A percentile compares a stretch with the other conserved stretches of the same genome.
Evolutionary conservation across 2,797 vertebrate species (phyloP).

Genomic region (Prionace glauca): DNA sequence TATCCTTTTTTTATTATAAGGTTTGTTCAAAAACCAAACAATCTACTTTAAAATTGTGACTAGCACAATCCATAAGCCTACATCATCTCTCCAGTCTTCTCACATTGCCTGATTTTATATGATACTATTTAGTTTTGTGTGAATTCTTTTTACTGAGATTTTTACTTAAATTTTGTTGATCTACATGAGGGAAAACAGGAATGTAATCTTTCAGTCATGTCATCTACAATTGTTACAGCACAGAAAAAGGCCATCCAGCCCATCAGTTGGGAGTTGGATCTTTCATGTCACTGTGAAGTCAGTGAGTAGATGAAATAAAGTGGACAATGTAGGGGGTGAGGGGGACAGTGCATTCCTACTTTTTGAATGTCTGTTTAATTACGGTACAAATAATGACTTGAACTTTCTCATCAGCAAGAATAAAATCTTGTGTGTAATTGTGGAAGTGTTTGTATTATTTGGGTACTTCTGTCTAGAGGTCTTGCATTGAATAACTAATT

Average conservation of each 20-base stretch:
- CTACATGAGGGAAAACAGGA: not conserved
- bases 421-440: constrained; percentile 5
- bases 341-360: not conserved
- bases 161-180: not conserved
- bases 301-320: not conserved
- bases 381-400: not conserved
- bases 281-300: not conserved
- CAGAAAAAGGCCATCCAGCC: no score
- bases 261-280: no score
- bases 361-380: not conserved
- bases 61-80: not conserved
- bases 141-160: not conserved
- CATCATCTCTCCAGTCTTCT: not conserved
- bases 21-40: not conserved
- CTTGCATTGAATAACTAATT: not conserved
- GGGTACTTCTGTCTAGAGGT: not conserved
- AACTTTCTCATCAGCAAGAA: not conserved
- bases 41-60: not conserved
- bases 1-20: not conserved
- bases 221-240: not conserved
- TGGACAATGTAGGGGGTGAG: not conserved
- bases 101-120: not conserved
- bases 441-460: not conserved
- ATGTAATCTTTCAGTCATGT: not conserved
- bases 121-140: not conserved